Evolutionary conservation across 2,888 invertebrate genomes (phyloP), one percentile per base, ranked within the genome.

Genomic region (Tupiocoris notatus): DNA sequence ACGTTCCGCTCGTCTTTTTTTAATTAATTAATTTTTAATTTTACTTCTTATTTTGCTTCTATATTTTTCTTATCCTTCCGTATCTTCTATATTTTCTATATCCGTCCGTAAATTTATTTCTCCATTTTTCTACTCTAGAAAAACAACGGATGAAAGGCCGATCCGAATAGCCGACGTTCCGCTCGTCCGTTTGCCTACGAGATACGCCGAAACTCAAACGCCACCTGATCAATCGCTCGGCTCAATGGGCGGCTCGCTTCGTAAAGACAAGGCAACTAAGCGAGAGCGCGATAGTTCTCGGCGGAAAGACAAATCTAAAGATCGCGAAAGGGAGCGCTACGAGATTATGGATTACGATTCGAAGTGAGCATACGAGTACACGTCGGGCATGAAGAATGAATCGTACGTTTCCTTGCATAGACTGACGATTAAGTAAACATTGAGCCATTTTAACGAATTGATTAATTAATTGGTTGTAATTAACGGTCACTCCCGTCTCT

Each of bases 321-420:
- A 62, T 21, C 73, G 73, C 1, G 73, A 73, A 25, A 61, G 73
- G 21, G 70, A 70, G 16, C 70, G 70, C 63, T 73, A 73, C 73
- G 73, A 73, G 39, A 73, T 73, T 21, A 62, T 73, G 73, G 73
- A 73, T 9, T 20, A 62, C 21, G 63, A 73, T 1, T 39, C 56
- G 24, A 73, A 73, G 73, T 73, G 62, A 73, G 73, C 57, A 6
- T 7, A n/a, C n/a, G n/a, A n/a, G n/a, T n/a, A 59, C 20, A 18
- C n/a, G 59, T n/a, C 20, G 7, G 18, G 3, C 59, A 18, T 59
- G 59, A n/a, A n/a, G n/a, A n/a, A n/a, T n/a, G n/a, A n/a, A n/a
- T n/a, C n/a, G n/a, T n/a, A n/a, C n/a, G n/a, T n/a, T n/a, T n/a
- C n/a, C n/a, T n/a, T n/a, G n/a, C n/a, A n/a, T n/a, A n/a, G n/a